Conservation (phyloP, 2,113 vertebrate species). For the Bagarius yarrelli region DNA sequence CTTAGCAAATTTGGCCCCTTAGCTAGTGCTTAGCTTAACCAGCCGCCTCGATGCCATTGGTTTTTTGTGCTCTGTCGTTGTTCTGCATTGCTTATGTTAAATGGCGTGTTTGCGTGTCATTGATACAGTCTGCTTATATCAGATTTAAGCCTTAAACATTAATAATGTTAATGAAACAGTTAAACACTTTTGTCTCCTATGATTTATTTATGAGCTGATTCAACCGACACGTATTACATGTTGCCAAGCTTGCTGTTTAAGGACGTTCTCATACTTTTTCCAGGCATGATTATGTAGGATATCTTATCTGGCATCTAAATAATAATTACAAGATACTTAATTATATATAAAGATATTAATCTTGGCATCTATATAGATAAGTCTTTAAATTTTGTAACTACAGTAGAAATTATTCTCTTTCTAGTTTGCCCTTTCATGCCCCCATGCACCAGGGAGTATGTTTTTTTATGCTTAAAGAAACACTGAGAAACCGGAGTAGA, state of each 20-base stretch:
- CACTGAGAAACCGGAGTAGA: constrained; percentile 19
- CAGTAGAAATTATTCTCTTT: neutral
- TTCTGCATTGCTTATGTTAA: neutral
- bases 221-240: no score
- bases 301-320: constrained; percentile 1
- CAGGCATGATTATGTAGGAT: neutral
- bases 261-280: neutral
- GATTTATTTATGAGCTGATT: neutral
- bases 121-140: neutral
- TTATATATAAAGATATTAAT: no score
- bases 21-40: neutral
- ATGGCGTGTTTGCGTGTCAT: neutral
- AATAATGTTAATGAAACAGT: neutral
- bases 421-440: neutral
- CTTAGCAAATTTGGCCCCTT: neutral
- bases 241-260: neutral
- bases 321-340: neutral
- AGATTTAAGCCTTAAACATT: neutral
- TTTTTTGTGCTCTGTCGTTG: neutral
- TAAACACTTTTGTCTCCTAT: neutral
- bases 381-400: neutral
- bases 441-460: neutral
- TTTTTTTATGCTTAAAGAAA: constrained; percentile 1
- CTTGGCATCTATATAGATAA: neutral
- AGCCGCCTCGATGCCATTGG: neutral